A percentile compares a stretch with the other conserved stretches of the same genome.
These are phyloP conservation scores for Hirtodrosophila alboralis DNA, from an alignment of 2,888 invertebrate species.

Conservation along the genomic window DNA sequence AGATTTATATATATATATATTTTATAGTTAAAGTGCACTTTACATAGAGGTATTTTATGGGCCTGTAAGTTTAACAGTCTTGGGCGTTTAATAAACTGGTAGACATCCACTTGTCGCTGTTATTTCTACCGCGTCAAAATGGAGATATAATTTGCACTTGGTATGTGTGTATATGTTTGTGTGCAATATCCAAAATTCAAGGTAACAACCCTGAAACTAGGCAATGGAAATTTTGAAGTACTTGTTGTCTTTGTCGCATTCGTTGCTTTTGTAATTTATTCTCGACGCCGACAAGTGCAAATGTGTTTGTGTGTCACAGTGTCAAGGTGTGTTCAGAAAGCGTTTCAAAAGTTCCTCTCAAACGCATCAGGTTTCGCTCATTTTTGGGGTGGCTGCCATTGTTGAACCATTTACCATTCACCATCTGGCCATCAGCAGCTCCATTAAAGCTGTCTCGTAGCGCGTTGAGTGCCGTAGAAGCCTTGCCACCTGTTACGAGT, in stretches of 20 bases:
- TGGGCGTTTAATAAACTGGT: slow-evolving; percentile 21
- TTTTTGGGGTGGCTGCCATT: slow-evolving; percentile 16
- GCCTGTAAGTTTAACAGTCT: slow-evolving; percentile 24
- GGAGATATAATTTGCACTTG: no score
- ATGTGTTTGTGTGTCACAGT: slow-evolving; percentile 59
- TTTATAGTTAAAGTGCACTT: slow-evolving; percentile 16
- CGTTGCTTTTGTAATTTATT: slow-evolving; percentile 32
- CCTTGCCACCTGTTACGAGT: slow-evolving; percentile 81
- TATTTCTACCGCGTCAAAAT: slow-evolving; percentile 19
- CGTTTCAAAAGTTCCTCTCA: slow-evolving; percentile 29
- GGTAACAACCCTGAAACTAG: slow-evolving; percentile 51
- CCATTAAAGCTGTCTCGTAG: slow-evolving; percentile 58
- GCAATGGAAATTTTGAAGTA: slow-evolving; percentile 7
- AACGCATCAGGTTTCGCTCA: slow-evolving; percentile 33
- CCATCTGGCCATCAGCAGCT: slow-evolving; percentile 30
- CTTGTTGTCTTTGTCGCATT: slow-evolving; percentile 14
- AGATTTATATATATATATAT: neutral
- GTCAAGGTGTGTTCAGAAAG: slow-evolving; percentile 62
- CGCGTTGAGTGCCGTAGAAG: slow-evolving; percentile 27
- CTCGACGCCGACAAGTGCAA: slow-evolving; percentile 28
- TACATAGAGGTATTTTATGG: slow-evolving; percentile 23
- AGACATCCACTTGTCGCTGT: slow-evolving; percentile 33
- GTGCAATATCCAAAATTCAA: slow-evolving; percentile 46
- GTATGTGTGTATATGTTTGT: neutral
- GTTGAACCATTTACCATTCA: slow-evolving; percentile 5